Evolutionary conservation across 2,113 vertebrate species (phyloP).

Genomic region (Sapajus apella): DNA sequence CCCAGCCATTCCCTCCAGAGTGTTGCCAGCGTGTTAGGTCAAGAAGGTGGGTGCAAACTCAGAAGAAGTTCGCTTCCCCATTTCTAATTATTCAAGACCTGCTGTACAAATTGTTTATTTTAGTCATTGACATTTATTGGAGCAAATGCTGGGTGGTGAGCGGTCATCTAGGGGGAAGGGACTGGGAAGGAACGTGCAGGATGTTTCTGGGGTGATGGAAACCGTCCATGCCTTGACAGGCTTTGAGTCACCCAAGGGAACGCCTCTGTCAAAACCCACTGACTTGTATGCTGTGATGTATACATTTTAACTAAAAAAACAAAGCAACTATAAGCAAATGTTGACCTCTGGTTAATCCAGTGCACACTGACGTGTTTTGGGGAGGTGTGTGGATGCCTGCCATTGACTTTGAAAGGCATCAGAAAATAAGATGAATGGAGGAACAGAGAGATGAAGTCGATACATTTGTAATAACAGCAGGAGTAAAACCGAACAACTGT

Average conservation of each 20-base stretch:
- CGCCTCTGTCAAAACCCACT: not conserved
- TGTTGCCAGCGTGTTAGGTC: fast-evolving
- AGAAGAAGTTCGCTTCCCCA: not conserved
- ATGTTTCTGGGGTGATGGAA: not conserved
- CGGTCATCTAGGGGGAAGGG: not conserved
- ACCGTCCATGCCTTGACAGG: not conserved
- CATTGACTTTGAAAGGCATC: not conserved
- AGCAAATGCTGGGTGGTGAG: fast-evolving
- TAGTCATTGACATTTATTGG: not conserved
- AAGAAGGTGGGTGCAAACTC: not conserved
- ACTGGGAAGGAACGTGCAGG: fast-evolving
- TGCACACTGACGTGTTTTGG: not conserved
- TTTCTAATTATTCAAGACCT: fast-evolving
- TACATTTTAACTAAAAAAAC: not conserved
- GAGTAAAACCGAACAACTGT: fast-evolving
- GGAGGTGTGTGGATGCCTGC: not conserved
- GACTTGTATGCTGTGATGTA: not conserved
- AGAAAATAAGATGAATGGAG: fast-evolving
- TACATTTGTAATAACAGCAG: fast-evolving
- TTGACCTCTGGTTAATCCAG: not conserved
- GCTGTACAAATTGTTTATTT: not conserved
- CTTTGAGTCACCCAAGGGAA: not conserved
- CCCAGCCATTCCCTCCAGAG: fast-evolving
- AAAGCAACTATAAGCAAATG: not conserved
- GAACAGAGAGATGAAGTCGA: fast-evolving